Evolutionary conservation across 2,797 vertebrate genomes (phyloP).

Genomic region (Sarcophilus harrisii): DNA sequence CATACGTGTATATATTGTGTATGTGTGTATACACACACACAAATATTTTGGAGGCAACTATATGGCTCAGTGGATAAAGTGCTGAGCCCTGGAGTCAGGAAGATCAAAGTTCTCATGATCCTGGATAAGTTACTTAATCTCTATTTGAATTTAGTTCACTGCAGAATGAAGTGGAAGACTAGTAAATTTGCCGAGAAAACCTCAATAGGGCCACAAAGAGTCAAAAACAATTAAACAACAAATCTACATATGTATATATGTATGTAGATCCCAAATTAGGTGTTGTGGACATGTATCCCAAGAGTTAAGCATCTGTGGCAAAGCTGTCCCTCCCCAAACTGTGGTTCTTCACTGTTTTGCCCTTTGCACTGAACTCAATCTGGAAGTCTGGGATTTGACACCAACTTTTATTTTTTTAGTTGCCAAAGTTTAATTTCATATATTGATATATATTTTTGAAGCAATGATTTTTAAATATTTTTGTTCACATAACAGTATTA

Average conservation of each 20-base stretch:
- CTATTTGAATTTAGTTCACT: not conserved
- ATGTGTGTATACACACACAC: not conserved
- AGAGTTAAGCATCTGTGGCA: not conserved
- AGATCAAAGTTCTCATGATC: not conserved
- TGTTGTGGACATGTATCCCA: not conserved
- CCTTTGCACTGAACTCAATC: not conserved
- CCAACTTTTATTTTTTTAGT: constrained; percentile 5
- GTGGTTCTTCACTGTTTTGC: not conserved
- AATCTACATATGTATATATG: not conserved
- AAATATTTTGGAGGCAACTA: not conserved
- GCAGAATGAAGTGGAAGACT: not conserved
- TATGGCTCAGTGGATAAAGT: not conserved
- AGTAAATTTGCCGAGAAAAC: not conserved
- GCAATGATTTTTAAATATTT: not conserved
- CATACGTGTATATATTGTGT: not conserved
- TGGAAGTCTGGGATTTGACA: not conserved
- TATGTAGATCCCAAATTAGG: not conserved
- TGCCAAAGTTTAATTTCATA: constrained; percentile 37
- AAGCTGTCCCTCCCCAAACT: not conserved
- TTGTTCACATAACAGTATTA: not conserved
- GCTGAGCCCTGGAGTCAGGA: not conserved
- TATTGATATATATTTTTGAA: not conserved
- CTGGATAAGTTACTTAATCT: not conserved
- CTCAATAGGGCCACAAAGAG: not conserved
- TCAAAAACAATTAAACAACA: not conserved